Percentiles rank a stretch among this genome's conserved stretches.
These are phyloP conservation scores for Lepus americanus DNA, from an alignment of 2,113 vertebrate species.

Conservation along the genomic window DNA sequence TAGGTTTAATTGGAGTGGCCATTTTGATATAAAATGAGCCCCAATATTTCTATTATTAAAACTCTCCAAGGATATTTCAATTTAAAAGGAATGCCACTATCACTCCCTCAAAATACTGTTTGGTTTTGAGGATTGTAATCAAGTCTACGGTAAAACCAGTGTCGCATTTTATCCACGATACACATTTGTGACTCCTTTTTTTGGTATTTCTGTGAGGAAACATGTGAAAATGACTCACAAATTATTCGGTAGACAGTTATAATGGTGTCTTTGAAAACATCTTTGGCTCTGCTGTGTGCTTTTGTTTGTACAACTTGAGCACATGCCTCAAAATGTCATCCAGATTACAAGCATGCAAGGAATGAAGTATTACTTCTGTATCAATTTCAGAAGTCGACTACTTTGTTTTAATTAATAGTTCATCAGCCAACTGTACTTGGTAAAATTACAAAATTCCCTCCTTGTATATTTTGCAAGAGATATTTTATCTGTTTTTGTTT, in stretches of 20 bases:
- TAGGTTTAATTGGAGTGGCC: constrained; percentile 52
- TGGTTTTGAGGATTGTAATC: neutral
- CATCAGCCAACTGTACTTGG: neutral
- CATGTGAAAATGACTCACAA: constrained; percentile 71
- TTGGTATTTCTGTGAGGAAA: constrained; percentile 59
- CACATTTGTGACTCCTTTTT: constrained; percentile 66
- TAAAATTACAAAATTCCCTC: constrained; percentile 41
- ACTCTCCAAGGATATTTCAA: neutral
- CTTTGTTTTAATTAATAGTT: constrained; percentile 57
- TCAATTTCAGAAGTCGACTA: constrained; percentile 21
- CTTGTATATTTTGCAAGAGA: neutral
- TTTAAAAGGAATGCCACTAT: constrained; percentile 47
- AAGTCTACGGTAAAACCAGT: constrained; percentile 10
- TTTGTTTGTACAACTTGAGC: constrained; percentile 80
- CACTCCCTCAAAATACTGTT: constrained; percentile 56
- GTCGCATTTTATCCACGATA: constrained; percentile 38
- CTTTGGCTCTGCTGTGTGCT: constrained; percentile 77
- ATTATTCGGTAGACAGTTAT: constrained; percentile 76
- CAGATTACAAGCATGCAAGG: constrained; percentile 72
- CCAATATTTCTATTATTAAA: constrained; percentile 60
- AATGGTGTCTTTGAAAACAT: constrained; percentile 80
- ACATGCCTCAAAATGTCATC: constrained; percentile 80
- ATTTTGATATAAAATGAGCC: neutral
- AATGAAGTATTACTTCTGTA: constrained; percentile 70
- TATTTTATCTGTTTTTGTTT: neutral